Conservation (phyloP, 2,888 invertebrate genomes). For the Macaria notata region DNA sequence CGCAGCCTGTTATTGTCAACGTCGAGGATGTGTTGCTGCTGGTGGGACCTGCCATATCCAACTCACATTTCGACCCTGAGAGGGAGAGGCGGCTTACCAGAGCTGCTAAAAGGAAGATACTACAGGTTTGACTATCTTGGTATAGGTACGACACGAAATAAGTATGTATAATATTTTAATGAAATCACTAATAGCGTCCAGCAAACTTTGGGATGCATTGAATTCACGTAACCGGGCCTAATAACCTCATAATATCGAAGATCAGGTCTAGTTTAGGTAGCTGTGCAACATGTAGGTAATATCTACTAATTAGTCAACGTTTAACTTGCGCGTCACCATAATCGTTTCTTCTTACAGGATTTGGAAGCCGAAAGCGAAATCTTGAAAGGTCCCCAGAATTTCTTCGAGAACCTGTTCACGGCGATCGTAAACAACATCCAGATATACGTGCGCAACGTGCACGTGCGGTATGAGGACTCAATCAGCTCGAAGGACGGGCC, state of each 20-base stretch:
- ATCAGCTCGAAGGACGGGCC: constrained; percentile 85
- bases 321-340: too few species aligned
- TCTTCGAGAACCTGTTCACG: constrained; percentile 88
- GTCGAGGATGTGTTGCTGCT: constrained; percentile 90
- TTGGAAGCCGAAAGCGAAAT: constrained; percentile 83
- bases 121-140: constrained; percentile 72
- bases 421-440: constrained; percentile 91
- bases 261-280: too few species aligned
- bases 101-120: constrained; percentile 87
- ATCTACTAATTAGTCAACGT: too few species aligned
- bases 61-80: constrained; percentile 86
- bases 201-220: too few species aligned
- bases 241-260: too few species aligned
- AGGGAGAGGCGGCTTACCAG: constrained; percentile 87
- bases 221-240: too few species aligned
- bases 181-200: too few species aligned
- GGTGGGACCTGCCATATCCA: constrained; percentile 88
- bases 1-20: constrained; percentile 86
- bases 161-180: too few species aligned
- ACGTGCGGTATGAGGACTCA: constrained; percentile 91
- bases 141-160: too few species aligned
- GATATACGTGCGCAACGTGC: constrained; percentile 89
- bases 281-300: too few species aligned
- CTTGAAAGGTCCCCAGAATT: constrained; percentile 84
- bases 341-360: constrained; percentile 61